A percentile compares a stretch with the other conserved stretches of the same genome.
phyloP scores from a whole-genome alignment of 53 echinoderm and acorn worm species.

The Temnopleurus reevesii region DNA sequence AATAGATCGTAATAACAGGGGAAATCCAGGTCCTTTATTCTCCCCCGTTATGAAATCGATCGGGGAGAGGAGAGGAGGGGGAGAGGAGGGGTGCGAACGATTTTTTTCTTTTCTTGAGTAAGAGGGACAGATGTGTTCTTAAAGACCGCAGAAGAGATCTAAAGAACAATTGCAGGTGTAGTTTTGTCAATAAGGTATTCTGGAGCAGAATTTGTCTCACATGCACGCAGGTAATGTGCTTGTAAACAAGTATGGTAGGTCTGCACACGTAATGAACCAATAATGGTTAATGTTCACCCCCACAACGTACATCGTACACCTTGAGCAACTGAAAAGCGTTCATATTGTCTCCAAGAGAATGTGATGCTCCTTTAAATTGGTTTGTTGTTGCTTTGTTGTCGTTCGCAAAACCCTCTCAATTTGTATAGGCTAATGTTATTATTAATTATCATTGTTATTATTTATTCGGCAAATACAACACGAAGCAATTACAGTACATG shows the following conservation, averaged over 20 bases:
- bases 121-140: conserved; percentile 27
- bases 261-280: not conserved
- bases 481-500: too few species aligned
- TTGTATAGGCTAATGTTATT: too few species aligned
- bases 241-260: not conserved
- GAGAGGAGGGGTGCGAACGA: conserved; percentile 29
- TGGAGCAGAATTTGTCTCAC: not conserved
- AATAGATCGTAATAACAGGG: conserved; percentile 34
- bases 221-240: not conserved
- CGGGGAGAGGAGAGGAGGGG: not conserved
- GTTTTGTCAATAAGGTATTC: conserved; percentile 3
- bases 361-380: too few species aligned
- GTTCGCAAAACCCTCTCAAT: too few species aligned
- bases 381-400: too few species aligned
- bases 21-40: conserved; percentile 40
- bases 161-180: not conserved
- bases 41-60: conserved; percentile 21
- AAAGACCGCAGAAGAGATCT: not conserved
- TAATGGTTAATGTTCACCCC: not conserved
- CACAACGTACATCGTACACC: not conserved
- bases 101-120: not conserved
- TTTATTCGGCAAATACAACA: too few species aligned
- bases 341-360: not conserved
- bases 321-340: not conserved
- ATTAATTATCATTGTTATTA: too few species aligned